Conservation (phyloP, 2,888 invertebrate genomes). For the Temnothorax unifasciatus region DNA sequence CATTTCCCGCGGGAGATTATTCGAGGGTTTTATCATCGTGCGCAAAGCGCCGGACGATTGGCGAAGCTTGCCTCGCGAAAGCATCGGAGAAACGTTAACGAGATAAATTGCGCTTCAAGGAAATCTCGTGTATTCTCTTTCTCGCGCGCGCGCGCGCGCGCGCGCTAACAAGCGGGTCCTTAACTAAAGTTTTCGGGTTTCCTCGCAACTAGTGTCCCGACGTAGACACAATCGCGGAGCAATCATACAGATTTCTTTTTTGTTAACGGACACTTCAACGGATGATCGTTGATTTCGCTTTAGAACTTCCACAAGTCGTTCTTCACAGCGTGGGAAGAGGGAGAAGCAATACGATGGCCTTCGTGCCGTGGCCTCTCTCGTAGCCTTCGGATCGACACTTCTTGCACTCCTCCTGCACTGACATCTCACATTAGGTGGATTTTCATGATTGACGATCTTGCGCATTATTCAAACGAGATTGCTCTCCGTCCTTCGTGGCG, state of each 20-base stretch:
- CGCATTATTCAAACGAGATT: conserved; percentile 42
- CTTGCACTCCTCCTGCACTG: conserved; percentile 10
- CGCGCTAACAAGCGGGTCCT: conserved; percentile 14
- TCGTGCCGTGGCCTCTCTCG: conserved; percentile 16
- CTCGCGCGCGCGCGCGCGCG: no score
- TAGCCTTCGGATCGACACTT: conserved; percentile 32
- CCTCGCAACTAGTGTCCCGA: not conserved
- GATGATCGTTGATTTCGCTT: not conserved
- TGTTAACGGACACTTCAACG: not conserved
- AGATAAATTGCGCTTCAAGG: conserved; percentile 36
- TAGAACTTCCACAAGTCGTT: not conserved
- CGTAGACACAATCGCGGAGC: not conserved
- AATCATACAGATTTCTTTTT: not conserved
- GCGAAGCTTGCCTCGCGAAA: conserved; percentile 11
- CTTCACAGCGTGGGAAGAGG: not conserved
- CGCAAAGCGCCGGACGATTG: not conserved
- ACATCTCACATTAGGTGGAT: conserved; percentile 20
- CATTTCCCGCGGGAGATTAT: conserved; percentile 31
- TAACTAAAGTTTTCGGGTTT: not conserved
- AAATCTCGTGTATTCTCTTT: not conserved
- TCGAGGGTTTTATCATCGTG: conserved; percentile 23
- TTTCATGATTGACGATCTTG: conserved; percentile 40
- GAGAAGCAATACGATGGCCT: conserved; percentile 23
- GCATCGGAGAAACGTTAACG: conserved; percentile 21
- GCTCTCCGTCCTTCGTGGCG: conserved; percentile 1